Conservation (phyloP, 1,140 invertebrate genomes). For the Reticulitermes speratus region DNA sequence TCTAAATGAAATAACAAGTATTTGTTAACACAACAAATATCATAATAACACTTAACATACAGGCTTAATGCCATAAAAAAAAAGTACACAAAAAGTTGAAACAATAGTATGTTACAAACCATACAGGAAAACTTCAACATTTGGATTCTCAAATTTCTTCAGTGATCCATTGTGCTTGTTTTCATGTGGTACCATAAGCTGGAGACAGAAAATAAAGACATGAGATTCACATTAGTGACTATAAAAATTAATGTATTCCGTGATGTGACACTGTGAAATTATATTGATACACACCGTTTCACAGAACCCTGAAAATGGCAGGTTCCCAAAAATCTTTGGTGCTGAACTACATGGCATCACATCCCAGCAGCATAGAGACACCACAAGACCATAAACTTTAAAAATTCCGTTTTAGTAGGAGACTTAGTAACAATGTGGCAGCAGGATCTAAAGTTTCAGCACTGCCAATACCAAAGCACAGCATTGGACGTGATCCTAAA, state of each 20-base stretch:
- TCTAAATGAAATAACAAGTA: background rate
- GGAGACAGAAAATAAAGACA: no score
- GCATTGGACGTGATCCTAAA: no score
- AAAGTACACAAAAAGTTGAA: background rate
- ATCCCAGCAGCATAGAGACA: background rate
- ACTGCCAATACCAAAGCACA: no score
- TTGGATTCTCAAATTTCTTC: constrained; percentile 4
- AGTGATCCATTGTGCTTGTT: background rate
- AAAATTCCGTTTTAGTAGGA: no score
- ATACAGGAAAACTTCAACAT: constrained; percentile 26
- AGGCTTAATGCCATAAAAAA: background rate
- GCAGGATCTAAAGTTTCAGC: no score
- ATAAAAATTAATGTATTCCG: background rate
- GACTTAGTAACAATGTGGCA: no score
- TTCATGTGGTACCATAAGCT: constrained; percentile 13
- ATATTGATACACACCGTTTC: background rate
- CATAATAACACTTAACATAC: background rate
- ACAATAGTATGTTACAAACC: background rate
- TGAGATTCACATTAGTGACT: background rate
- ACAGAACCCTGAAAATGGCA: background rate
- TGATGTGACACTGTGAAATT: background rate
- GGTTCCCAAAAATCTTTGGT: background rate
- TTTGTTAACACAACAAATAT: background rate
- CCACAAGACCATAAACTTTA: no score
- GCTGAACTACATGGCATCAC: background rate